Base-by-base conservation (phyloP, 2,888 invertebrate species). In the Rugalucina vietnamica region DNA sequence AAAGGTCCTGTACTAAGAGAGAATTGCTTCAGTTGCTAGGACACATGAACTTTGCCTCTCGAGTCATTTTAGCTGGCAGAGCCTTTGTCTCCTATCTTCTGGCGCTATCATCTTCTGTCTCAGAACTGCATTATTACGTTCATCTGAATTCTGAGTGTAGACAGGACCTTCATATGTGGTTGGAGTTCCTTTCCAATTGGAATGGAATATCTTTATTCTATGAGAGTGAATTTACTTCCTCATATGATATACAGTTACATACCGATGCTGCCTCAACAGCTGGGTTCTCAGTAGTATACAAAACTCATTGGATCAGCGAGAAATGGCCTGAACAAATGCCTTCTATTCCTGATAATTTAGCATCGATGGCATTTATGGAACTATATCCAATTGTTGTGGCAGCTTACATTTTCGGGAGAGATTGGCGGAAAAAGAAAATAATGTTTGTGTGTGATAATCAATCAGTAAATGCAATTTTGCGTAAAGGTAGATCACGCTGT, bases 401-500 rank as follows among this genome's bases (percentile, higher is more conserved):
- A 18, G 34, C 76, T 37, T 34, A 79, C 5, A 5, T 80, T 21
- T 82, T 79, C 76, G 74, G 77, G 1, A 24, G 73, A 1, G 3
- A 18, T 12, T 43, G 43, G 43, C 43, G n/a, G n/a, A 24, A 14
- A 12, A 71, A 71, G 39, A 71, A 37, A 5, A 82, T 82, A n/a
- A 8, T 79, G 24, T 79, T 85, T 43, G 5, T 75, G 18, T 82
- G 85, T 76, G 84, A 84, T 54, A 84, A 84, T 49, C 24, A 21
- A 2, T 78, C 54, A 77, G 12, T 78, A 71, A 81, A 82, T 12
- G 54, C 76, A 4, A 82, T 85, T 32, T 21, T 85, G 18, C 43
- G 57, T 2, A 85, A 85, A 65, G 79, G 79, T 8, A 24, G 80
- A 4, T 80, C 80, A 27, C 76, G 76, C 60, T 43, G 43, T 32